These are phyloP conservation scores for Morpho deidamia DNA, from an alignment of 2,888 invertebrate species.

Conservation along the genomic window DNA sequence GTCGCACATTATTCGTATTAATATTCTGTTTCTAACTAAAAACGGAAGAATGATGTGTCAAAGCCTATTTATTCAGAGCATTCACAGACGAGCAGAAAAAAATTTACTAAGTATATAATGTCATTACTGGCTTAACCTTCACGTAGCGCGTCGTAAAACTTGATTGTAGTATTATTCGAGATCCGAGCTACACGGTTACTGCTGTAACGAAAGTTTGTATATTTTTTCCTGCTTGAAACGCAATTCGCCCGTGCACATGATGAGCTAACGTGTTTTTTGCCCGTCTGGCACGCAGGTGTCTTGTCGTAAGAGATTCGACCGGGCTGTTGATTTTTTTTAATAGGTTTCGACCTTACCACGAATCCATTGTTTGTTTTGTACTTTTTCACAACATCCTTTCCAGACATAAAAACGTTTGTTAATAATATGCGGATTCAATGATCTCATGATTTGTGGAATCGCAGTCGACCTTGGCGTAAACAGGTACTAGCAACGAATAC, in stretches of 20 bases:
- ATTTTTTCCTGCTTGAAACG: slow-evolving; percentile 18
- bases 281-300: slow-evolving; percentile 66
- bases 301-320: slow-evolving; percentile 40
- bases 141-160: slow-evolving; percentile 1
- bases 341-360: slow-evolving; percentile 46
- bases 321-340: slow-evolving; percentile 46
- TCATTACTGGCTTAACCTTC: slow-evolving; percentile 15
- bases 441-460: slow-evolving; percentile 26
- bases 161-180: slow-evolving; percentile 13
- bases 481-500: slow-evolving; percentile 18
- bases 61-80: neutral
- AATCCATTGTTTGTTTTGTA: slow-evolving; percentile 51
- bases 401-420: slow-evolving; percentile 27
- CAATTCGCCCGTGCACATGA: slow-evolving; percentile 20
- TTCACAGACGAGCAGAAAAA: slow-evolving; percentile 7
- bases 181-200: slow-evolving; percentile 14
- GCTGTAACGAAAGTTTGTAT: slow-evolving; percentile 17
- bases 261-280: slow-evolving; percentile 43
- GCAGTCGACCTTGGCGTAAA: slow-evolving; percentile 16
- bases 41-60: neutral
- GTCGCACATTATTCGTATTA: neutral
- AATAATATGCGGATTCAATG: slow-evolving; percentile 25
- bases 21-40: neutral
- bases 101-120: slow-evolving; percentile 5
- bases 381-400: slow-evolving; percentile 44